phyloP scores from a whole-genome alignment of 2,797 vertebrate species.

The Argya squamiceps region DNA sequence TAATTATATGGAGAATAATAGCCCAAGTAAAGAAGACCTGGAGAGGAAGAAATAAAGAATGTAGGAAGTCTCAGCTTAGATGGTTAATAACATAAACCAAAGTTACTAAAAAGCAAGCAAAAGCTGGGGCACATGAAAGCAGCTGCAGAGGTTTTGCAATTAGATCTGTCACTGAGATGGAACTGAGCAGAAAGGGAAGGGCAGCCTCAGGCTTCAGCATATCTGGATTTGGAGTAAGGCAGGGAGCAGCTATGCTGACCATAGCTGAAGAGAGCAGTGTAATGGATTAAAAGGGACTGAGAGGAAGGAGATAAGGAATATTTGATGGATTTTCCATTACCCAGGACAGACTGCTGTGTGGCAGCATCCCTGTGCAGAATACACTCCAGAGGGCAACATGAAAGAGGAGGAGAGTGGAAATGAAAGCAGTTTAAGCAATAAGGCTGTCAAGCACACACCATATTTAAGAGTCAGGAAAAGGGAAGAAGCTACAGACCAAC shows the following conservation, averaged over 20 bases:
- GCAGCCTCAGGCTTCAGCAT: neutral
- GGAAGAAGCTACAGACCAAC: neutral
- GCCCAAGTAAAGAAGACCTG: neutral
- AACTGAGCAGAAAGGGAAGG: slow-evolving; percentile 12
- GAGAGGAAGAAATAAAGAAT: neutral
- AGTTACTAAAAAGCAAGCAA: neutral
- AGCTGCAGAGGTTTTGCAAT: neutral
- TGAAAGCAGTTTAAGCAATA: neutral
- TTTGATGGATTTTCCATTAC: neutral
- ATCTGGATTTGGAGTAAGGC: neutral
- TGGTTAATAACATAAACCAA: neutral
- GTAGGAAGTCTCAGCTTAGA: neutral
- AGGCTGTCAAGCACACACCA: neutral
- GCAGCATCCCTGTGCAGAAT: neutral
- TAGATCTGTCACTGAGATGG: slow-evolving; percentile 17
- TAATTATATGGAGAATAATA: neutral
- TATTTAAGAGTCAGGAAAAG: neutral
- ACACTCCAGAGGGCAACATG: neutral
- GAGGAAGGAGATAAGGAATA: neutral
- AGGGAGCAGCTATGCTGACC: neutral
- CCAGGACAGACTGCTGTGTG: neutral
- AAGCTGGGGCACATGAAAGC: neutral
- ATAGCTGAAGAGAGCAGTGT: neutral
- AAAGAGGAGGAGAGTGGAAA: neutral
- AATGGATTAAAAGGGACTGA: neutral